Evolutionary conservation across 2,113 vertebrate species (phyloP).

Genomic region (Macaca nemestrina): DNA sequence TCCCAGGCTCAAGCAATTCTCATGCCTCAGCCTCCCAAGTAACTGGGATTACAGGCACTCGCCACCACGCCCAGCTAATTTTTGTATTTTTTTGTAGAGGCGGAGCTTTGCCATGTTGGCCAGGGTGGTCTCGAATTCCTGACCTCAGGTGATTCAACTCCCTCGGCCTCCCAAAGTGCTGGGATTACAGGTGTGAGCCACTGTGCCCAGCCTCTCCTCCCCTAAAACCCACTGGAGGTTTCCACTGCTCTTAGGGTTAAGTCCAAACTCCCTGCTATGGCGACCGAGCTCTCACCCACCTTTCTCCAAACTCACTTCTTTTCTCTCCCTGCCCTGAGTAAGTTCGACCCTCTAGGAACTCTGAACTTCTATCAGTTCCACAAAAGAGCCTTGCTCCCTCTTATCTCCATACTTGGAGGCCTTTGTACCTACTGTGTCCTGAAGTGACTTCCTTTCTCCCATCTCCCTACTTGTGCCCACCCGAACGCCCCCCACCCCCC

Average conservation of each 20-base stretch:
- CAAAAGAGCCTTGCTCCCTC: not conserved
- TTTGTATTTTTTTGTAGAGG: too few species aligned
- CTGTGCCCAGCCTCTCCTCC: not conserved
- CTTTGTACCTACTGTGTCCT: not conserved
- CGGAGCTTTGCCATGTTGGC: too few species aligned
- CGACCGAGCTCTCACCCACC: fast-evolving
- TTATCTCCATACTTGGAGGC: not conserved
- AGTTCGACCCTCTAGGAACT: not conserved
- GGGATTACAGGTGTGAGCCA: too few species aligned
- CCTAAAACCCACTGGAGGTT: not conserved
- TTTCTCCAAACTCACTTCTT: not conserved
- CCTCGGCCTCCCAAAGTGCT: too few species aligned
- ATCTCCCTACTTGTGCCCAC: not conserved
- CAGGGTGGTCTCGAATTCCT: too few species aligned
- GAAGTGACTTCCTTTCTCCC: not conserved
- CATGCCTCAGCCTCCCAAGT: too few species aligned
- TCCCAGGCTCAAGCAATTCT: too few species aligned
- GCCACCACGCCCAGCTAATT: too few species aligned
- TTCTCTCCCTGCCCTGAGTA: not conserved
- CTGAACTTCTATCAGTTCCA: not conserved
- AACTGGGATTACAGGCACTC: too few species aligned
- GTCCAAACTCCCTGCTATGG: not conserved
- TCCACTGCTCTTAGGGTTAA: not conserved
- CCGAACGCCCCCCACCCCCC: too few species aligned
- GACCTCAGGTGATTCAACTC: too few species aligned